These are phyloP conservation scores for Drosophila parvula DNA, from an alignment of 1,140 invertebrate genomes.

Conservation along the genomic window DNA sequence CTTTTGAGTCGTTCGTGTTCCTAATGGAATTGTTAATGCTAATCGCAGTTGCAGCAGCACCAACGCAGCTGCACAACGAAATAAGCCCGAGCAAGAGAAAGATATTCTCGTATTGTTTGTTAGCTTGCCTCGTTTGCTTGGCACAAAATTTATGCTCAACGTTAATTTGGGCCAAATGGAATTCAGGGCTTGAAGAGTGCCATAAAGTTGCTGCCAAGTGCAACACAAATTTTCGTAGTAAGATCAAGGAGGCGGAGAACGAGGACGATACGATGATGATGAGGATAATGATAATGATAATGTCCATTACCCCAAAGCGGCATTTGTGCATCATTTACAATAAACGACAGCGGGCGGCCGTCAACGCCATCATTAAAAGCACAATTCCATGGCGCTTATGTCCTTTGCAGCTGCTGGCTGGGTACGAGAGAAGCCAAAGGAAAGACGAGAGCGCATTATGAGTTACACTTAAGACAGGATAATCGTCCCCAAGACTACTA, in stretches of 20 bases:
- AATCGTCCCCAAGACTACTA: conserved; percentile 30
- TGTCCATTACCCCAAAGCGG: conserved; percentile 44
- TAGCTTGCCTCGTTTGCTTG: conserved; percentile 30
- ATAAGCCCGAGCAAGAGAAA: conserved; percentile 2
- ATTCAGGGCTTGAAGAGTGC: conserved; percentile 33
- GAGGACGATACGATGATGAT: not conserved
- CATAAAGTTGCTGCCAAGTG: conserved; percentile 41
- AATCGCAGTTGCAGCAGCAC: conserved; percentile 29
- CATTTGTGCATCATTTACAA: conserved; percentile 75
- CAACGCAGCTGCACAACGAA: conserved; percentile 25
- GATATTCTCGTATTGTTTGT: conserved; percentile 28
- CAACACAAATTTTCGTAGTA: conserved; percentile 26
- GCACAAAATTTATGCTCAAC: conserved; percentile 47
- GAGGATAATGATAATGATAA: conserved; percentile 35
- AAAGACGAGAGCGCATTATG: conserved; percentile 8
- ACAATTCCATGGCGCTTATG: conserved; percentile 44
- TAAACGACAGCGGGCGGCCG: conserved; percentile 51
- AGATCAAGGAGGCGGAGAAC: not conserved
- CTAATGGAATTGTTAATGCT: conserved; percentile 79
- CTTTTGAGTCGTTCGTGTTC: conserved; percentile 49
- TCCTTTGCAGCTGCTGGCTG: not conserved
- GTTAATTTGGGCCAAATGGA: conserved; percentile 56
- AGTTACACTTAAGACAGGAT: conserved; percentile 32
- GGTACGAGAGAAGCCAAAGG: not conserved
- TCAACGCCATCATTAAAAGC: conserved; percentile 67